Evolutionary conservation across 2,113 vertebrate species (phyloP).

Genomic region (Promerops cafer): DNA sequence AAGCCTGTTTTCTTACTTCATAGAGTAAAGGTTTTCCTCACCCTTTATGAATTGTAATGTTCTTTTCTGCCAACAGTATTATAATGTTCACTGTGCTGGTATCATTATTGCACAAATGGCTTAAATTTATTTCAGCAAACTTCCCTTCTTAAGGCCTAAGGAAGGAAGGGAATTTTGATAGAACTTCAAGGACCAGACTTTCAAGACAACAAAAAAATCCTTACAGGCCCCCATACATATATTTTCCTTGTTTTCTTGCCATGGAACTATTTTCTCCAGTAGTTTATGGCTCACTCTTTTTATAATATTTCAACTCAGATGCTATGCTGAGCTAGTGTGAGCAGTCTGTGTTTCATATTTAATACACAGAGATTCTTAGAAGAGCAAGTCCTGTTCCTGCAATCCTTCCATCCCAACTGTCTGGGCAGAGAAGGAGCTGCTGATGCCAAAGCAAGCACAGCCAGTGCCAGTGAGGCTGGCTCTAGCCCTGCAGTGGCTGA

Average conservation of each 20-base stretch:
- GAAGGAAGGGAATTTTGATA: neutral
- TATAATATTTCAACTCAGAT: neutral
- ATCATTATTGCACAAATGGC: neutral
- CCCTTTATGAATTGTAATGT: neutral
- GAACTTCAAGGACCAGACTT: neutral
- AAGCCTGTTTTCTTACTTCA: neutral
- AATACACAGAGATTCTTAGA: neutral
- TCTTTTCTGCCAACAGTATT: neutral
- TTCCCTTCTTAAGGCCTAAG: neutral
- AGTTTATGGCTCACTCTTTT: neutral
- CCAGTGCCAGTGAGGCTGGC: neutral
- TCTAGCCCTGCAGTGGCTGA: neutral
- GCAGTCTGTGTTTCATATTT: neutral
- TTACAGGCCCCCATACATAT: neutral
- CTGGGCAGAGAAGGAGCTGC: neutral
- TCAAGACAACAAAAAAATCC: neutral
- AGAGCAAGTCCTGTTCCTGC: neutral
- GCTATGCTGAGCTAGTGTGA: neutral
- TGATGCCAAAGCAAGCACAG: neutral
- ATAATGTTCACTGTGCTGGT: neutral
- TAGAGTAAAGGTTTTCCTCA: neutral
- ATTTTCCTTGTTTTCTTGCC: neutral
- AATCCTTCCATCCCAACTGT: neutral
- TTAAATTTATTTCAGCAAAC: neutral
- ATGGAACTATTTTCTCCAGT: neutral